Evolutionary conservation across 37 sponge, comb jelly and placozoan genomes (phyloP), one percentile per base, ranked within the genome.

Genomic region (Beroe forskalii): DNA sequence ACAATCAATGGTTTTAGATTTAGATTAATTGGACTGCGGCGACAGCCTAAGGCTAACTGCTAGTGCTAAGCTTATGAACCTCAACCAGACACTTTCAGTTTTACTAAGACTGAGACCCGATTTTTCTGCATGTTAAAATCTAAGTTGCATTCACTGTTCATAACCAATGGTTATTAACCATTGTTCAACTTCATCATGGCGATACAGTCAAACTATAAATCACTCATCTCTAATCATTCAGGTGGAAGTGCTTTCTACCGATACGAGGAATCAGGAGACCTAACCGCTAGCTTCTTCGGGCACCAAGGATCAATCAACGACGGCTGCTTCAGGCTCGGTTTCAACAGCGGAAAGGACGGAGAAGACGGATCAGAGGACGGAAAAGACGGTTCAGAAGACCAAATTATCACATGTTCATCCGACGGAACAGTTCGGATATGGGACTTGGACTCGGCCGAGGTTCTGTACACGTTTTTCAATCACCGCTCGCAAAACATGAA

Each of bases 401-500:
- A 35, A 12, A 4, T 69, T 2, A 32, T 69, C 0, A 36, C 72
- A 37, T 27, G 72, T 27, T 32, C 33, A 1, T 14, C 27, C 9
- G 72, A 69, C 38, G 72, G 72, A 9, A 69, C 72, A 6, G 72
- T 69, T 19, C 28, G 72, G 17, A 35, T 69, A 6, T 69, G 27
- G 27, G 38, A 36, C 32, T 32, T 31, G 66, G 17, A 23, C 4
- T 28, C 66, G 17, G 66, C 22, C 4, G 30, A 48, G 12, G 6
- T 6, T 12, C 55, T 48, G 12, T 80, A 80, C 48, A 38, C 86
- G 27, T 80, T 80, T 25, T 80, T 44, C 86, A 44, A 80, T 37
- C 86, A 80, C 28, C 43, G 86, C 1, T 41, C 86, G 0, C 86
- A 80, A 25, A 3, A 41, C 2, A 44, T 80, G 55, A 43, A 41